phyloP scores from a whole-genome alignment of 2,797 vertebrate genomes.

The Girardinus metallicus region DNA sequence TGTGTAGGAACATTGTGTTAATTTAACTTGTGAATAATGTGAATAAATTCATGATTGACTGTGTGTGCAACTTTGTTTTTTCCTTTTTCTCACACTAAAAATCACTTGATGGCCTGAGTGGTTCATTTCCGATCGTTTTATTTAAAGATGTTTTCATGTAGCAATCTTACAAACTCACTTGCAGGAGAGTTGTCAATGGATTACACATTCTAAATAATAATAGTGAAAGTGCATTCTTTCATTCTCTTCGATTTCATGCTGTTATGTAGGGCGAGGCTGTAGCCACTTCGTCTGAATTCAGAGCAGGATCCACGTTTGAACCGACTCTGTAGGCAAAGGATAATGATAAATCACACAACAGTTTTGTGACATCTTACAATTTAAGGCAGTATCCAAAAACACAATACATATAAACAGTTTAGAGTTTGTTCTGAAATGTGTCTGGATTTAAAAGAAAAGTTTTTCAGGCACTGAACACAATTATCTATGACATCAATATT shows the following conservation, averaged over 20 bases:
- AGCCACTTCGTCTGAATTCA: slow-evolving; percentile 46
- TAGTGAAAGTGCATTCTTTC: slow-evolving; percentile 33
- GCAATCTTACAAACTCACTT: slow-evolving; percentile 75
- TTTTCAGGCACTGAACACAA: slow-evolving; percentile 43
- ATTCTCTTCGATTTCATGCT: slow-evolving; percentile 67
- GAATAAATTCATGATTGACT: slow-evolving; percentile 66
- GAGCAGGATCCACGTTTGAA: slow-evolving; percentile 16
- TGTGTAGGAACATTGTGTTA: slow-evolving; percentile 27
- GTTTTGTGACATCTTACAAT: background rate
- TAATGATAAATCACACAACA: slow-evolving; percentile 10
- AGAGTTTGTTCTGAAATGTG: slow-evolving; percentile 29
- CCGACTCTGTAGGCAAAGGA: background rate
- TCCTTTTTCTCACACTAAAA: slow-evolving; percentile 1
- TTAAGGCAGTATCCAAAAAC: slow-evolving; percentile 36
- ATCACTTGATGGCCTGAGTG: background rate
- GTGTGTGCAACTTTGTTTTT: slow-evolving; percentile 8
- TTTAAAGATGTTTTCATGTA: slow-evolving; percentile 59
- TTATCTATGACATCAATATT: slow-evolving; percentile 19
- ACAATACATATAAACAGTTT: slow-evolving; percentile 14
- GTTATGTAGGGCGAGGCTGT: slow-evolving; percentile 50
- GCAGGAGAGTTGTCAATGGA: slow-evolving; percentile 51
- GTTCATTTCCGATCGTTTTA: slow-evolving; percentile 56
- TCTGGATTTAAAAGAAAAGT: slow-evolving; percentile 7
- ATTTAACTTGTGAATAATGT: slow-evolving; percentile 64
- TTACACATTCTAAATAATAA: slow-evolving; percentile 49